Conservation (phyloP, 2,888 invertebrate genomes). For the Hanleya hanleyi region DNA sequence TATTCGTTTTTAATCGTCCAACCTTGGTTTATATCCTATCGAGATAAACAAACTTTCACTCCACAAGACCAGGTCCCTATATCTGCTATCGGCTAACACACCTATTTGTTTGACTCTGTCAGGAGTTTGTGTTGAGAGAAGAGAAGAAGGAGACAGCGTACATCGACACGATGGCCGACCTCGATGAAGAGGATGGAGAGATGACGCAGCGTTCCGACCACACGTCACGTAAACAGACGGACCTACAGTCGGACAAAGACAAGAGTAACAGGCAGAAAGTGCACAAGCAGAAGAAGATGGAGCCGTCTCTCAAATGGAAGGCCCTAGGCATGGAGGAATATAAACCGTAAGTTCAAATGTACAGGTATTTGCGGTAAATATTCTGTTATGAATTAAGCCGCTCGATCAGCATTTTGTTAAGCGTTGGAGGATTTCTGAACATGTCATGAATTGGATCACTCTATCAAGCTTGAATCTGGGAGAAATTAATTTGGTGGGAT, state of each 20-base stretch:
- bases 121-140: constrained; percentile 9
- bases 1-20: too few relatives aligned
- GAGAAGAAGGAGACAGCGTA: constrained; percentile 47
- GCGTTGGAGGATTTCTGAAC: too few relatives aligned
- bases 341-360: constrained; percentile 45
- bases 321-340: constrained; percentile 64
- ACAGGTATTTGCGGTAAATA: too few relatives aligned
- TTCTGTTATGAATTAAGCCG: too few relatives aligned
- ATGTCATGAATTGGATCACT: too few relatives aligned
- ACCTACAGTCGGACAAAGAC: constrained; percentile 50
- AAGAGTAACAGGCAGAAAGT: constrained; percentile 50
- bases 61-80: too few relatives aligned
- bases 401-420: too few relatives aligned
- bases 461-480: too few relatives aligned
- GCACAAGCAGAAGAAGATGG: constrained; percentile 61
- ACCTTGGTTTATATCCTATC: too few relatives aligned
- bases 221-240: constrained; percentile 29
- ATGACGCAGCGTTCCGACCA: constrained; percentile 37
- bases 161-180: constrained; percentile 42
- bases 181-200: constrained; percentile 44
- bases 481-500: too few relatives aligned
- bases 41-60: too few relatives aligned
- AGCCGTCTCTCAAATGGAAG: constrained; percentile 71
- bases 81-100: too few relatives aligned
- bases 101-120: not conserved